Evolutionary conservation across 2,797 vertebrate genomes (phyloP).

Genomic region (Rhinatrema bivittatum): DNA sequence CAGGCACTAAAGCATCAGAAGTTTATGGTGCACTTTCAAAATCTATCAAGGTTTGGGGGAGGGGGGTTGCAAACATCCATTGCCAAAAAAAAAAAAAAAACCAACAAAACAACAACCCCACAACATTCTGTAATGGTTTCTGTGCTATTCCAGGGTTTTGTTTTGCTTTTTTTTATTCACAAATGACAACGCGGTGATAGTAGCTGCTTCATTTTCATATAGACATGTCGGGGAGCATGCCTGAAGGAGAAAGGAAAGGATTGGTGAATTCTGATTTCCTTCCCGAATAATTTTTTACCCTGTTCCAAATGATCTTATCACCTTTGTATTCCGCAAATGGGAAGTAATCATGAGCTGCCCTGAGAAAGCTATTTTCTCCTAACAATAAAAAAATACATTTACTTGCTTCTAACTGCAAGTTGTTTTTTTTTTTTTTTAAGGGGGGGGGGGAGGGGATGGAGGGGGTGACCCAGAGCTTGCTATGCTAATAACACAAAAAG

Average conservation of each 20-base stretch:
- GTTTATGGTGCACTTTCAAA: no score
- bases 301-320: not conserved
- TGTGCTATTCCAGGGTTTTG: not conserved
- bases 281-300: not conserved
- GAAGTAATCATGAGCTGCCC: not conserved
- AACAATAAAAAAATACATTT: slow-evolving; percentile 1
- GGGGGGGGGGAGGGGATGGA: no score
- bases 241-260: not conserved
- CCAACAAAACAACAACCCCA: no score
- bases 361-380: not conserved
- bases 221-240: no score
- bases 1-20: no score
- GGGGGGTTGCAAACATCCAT: no score
- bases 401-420: not conserved
- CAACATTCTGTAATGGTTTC: no score
- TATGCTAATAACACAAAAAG: slow-evolving; percentile 12
- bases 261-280: not conserved
- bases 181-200: not conserved
- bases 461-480: slow-evolving; percentile 1
- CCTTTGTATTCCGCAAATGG: not conserved
- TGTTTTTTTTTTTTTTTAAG: no score
- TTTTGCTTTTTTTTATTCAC: not conserved
- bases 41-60: no score
- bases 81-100: no score
- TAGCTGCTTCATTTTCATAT: not conserved